Conservation (phyloP, 2,113 vertebrate species). For the Sphaerodactylus townsendi region DNA sequence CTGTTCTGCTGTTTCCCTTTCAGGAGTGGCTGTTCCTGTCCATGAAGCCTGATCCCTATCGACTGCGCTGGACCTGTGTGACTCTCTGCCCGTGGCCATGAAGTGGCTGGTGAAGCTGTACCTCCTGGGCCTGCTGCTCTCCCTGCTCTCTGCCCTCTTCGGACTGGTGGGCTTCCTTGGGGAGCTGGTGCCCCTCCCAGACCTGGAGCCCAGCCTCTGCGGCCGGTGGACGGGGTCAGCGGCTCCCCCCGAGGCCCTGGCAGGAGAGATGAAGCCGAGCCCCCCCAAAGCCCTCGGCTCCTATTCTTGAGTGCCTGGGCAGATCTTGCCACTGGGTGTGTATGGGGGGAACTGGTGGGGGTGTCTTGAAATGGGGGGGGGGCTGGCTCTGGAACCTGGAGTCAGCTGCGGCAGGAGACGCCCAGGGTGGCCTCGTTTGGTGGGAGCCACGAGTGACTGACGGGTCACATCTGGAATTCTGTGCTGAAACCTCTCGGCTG, state of each 20-base stretch:
- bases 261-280: no score
- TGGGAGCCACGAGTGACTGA: no score
- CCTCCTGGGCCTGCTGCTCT: conserved; percentile 49
- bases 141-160: conserved; percentile 49
- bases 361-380: no score
- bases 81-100: conserved; percentile 11
- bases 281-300: neutral
- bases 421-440: no score
- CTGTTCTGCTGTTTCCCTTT: rapidly evolving
- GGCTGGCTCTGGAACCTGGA: no score
- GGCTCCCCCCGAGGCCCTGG: no score
- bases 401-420: no score
- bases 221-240: neutral
- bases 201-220: neutral
- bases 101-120: conserved; percentile 49
- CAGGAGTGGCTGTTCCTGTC: neutral
- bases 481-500: no score
- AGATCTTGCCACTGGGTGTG: neutral
- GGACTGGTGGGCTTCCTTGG: conserved; percentile 49
- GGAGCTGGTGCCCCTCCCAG: neutral
- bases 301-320: neutral
- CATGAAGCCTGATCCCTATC: no score
- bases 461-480: no score
- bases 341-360: neutral
- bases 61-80: neutral